Base-by-base conservation (phyloP, 2,113 vertebrate species). In the Planiliza haematocheilus region DNA sequence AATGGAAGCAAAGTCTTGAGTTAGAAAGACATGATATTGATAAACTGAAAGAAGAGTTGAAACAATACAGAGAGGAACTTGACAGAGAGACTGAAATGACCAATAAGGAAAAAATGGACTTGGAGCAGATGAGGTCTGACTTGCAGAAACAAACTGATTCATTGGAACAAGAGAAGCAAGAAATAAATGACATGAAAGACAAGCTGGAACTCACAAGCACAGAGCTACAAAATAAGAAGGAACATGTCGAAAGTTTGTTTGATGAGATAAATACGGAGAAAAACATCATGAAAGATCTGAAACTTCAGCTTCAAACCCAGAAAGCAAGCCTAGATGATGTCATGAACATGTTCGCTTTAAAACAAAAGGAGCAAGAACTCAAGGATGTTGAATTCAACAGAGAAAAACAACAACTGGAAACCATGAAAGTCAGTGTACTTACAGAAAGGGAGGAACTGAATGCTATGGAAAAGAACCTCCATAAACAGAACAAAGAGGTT, bases 81-180 rank as follows among this genome's bases (percentile, higher is more conserved):
- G 39, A 10, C 7, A 43, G 57, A 60, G 3, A 30, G 24, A 30
- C 24, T 30, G 24, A 30, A 30, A 30, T 30, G 24, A 30, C 5
- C 3, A 30, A 7, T 0, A 70, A 52, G n/a, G 73, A 80, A 0
- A 77, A 36, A 14, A 8, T 65, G n/a, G 17, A 72, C n/a, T 20
- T 77, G 24, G 48, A 82, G 2, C 11, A 30, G 10, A 59, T 18
- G 11, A 72, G 10, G 10, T 16, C n/a, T 3, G 52, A 83, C 10
- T 39, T 50, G 4, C 49, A 30, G 11, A 81, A 16, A 38, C 57
- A 74, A 48, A 61, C 10, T 2, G 30, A 57, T 2, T 11, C 18
- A 0, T 20, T 86, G 16, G 10, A 66, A 36, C 9, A n/a, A 10
- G 12, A 20, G 24, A 66, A 34, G 30, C 18, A 45, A 11, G 10